Evolutionary conservation across 2,797 vertebrate species (phyloP), one percentile per base, ranked within the genome.

Genomic region (Bucorvus abyssinicus): DNA sequence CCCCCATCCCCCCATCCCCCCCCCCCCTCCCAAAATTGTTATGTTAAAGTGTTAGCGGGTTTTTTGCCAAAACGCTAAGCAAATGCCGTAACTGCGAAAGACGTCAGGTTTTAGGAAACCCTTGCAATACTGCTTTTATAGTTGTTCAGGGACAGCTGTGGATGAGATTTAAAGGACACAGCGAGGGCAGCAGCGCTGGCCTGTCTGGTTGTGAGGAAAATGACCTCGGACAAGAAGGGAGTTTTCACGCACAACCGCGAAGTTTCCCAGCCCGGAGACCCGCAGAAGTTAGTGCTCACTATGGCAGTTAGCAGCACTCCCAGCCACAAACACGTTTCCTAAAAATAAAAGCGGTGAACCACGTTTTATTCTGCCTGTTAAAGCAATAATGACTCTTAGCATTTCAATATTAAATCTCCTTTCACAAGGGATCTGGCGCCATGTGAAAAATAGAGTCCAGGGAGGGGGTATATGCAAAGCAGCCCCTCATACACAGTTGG

Each of bases 301-400:
- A 30, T 3, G 18, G 82, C 79, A 75, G 74, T 84, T 36, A 77
- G 36, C 57, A 59, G 47, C 3, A 7, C 55, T 44, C 44, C 61
- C 50, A 60, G 82, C 45, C 87, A 42, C 87, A 38, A n/a, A 29
- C 45, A 29, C 30, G 3, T 45, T 30, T 16, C 10, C 50, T 17
- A n/a, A 68, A 90, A 95, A 94, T 42, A 96, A 93, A 96, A 96
- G 74, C 32, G n/a, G 34, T 18, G 22, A 84, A 84, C 9, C 74
- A 82, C 90, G 82, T 74, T 86, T 96, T 70, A 76, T 88, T 95
- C 97, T 95, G 76, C 24, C 84, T 89, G 92, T 90, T 90, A 57
- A 95, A 96, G 87, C 52, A 94, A 86, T 82, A 79, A 86, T 7
- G 29, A 40, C 57, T 38, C 56, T 89, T 29, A 59, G 80, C 68